Evolutionary conservation across 2,888 invertebrate species (phyloP).

Genomic region (Euphydryas editha): DNA sequence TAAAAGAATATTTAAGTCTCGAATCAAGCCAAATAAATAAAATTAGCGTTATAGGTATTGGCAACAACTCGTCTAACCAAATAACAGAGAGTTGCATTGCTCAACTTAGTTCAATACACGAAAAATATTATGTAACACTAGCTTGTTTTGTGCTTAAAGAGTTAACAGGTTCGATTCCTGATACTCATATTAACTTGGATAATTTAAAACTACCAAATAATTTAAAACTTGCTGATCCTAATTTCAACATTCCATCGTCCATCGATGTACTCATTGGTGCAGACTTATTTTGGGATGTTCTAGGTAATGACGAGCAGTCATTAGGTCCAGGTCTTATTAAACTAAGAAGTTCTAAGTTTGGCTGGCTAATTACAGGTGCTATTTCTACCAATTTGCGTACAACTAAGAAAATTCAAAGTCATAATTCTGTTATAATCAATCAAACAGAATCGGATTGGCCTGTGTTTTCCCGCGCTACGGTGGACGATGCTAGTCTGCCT

Average conservation of each 20-base stretch:
- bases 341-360: conserved; percentile 39
- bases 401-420: conserved; percentile 11
- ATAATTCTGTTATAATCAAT: conserved; percentile 31
- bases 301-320: conserved; percentile 40
- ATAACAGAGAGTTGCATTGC: conserved; percentile 16
- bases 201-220: conserved; percentile 29
- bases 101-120: conserved; percentile 29
- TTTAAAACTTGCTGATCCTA: conserved; percentile 39
- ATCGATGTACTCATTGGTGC: conserved; percentile 39
- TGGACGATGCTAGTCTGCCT: background rate
- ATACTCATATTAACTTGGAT: conserved; percentile 17
- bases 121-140: conserved; percentile 25
- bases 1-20: conserved; percentile 33
- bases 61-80: conserved; percentile 21
- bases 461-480: background rate
- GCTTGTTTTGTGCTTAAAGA: conserved; percentile 40
- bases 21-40: conserved; percentile 28
- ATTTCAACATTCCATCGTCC: conserved; percentile 30
- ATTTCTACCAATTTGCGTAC: conserved; percentile 9
- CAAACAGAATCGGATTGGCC: conserved; percentile 21
- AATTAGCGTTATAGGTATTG: conserved; percentile 37
- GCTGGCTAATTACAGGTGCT: conserved; percentile 47
- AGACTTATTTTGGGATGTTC: conserved; percentile 43
- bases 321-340: conserved; percentile 41
- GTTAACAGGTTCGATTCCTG: conserved; percentile 37